Percentiles rank a stretch among this genome's conserved stretches.
phyloP scores from a whole-genome alignment of 2,888 invertebrate species.

The Phorcus lineatus region DNA sequence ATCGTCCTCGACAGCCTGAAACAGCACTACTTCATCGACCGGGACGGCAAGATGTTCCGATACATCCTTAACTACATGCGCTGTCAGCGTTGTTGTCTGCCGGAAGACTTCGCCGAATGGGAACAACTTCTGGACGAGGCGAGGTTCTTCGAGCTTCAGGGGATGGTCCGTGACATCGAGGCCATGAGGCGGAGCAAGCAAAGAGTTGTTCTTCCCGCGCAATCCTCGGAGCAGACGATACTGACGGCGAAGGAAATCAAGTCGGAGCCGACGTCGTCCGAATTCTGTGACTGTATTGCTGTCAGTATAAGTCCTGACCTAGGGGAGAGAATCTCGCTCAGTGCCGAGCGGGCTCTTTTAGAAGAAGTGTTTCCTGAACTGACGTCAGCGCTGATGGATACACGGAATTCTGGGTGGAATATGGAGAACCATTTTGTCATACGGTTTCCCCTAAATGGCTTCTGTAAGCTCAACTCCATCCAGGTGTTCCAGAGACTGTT shows the following conservation, averaged over 20 bases:
- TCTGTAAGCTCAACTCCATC: slow-evolving; percentile 91
- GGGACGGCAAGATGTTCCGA: slow-evolving; percentile 97
- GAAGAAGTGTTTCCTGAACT: slow-evolving; percentile 80
- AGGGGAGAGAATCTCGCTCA: slow-evolving; percentile 87
- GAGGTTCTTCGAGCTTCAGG: slow-evolving; percentile 89
- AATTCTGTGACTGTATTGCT: slow-evolving; percentile 85
- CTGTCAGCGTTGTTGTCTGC: slow-evolving; percentile 90
- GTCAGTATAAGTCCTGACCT: slow-evolving; percentile 88
- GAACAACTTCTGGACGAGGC: slow-evolving; percentile 94
- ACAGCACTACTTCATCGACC: slow-evolving; percentile 98
- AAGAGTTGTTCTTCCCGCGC: neutral
- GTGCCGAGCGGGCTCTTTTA: slow-evolving; percentile 84
- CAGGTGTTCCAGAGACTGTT: slow-evolving; percentile 89
- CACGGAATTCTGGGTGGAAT: slow-evolving; percentile 86
- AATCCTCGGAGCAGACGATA: slow-evolving; percentile 34
- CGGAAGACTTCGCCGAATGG: slow-evolving; percentile 89
- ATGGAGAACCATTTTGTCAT: slow-evolving; percentile 88
- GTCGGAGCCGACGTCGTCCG: slow-evolving; percentile 32
- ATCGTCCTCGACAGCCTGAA: slow-evolving; percentile 96
- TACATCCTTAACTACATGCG: slow-evolving; percentile 98
- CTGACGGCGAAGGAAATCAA: slow-evolving; percentile 31
- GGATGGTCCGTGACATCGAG: slow-evolving; percentile 73
- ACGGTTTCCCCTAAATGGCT: slow-evolving; percentile 90
- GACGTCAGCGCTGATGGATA: slow-evolving; percentile 85
- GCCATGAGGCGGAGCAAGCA: slow-evolving; percentile 43